Evolutionary conservation across 1,140 invertebrate genomes (phyloP), one percentile per base, ranked within the genome.

Genomic region (Orius insidiosus): DNA sequence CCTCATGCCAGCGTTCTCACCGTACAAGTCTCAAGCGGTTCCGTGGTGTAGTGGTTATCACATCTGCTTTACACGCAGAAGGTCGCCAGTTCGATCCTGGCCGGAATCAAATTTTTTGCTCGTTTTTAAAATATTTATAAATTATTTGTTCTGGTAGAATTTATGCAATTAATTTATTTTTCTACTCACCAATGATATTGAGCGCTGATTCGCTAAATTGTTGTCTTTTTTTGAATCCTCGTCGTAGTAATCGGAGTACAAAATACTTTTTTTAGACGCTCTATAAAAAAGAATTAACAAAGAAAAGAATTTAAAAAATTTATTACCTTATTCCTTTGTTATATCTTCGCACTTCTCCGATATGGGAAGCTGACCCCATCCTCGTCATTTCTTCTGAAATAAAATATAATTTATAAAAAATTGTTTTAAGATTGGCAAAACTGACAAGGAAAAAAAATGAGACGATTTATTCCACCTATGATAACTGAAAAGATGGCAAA

Each of bases 81-180:
- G 75, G 76, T 70, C 76, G 72, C 76, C 73, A 74, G 76, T 78
- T 78, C 75, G 75, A 78, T 72, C 74, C 76, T 73, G 74, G 76
- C 71, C 75, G 74, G 73, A 75, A 76, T 71, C 75, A 78, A 46
- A 47, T 52, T 54, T 57, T 55, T 40, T 40, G 24, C 24, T 24
- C 24, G 3, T 24, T 24, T 24, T 24, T 24, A 24, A 24, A 24
- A 24, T n/a, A n/a, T n/a, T n/a, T n/a, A n/a, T n/a, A n/a, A n/a
- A n/a, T n/a, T n/a, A n/a, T n/a, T n/a, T n/a, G n/a, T n/a, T n/a
- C n/a, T n/a, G n/a, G n/a, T n/a, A n/a, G n/a, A 24, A 24, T 7
- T 24, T 24, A 24, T 24, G 24, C 24, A 24, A 24, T 24, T 24
- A 24, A 4, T 24, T 24, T 24, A 4, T 24, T 24, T 24, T 24